Evolutionary conservation across 2,888 invertebrate species (phyloP).

Genomic region (Electrophaes corylata): DNA sequence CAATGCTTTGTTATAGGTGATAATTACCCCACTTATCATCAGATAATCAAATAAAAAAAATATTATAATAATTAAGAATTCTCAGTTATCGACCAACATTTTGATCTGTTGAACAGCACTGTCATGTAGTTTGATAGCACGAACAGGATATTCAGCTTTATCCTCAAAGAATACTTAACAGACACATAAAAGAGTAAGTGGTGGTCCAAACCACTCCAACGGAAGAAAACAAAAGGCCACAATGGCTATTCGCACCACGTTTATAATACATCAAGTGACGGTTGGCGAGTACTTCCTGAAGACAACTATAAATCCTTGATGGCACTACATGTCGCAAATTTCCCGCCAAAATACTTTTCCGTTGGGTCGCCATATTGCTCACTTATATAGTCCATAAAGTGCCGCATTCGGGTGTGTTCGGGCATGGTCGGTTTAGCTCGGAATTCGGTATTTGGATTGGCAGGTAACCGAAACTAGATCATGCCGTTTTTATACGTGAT

Average conservation of each 20-base stretch:
- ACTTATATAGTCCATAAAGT: slow-evolving; percentile 67
- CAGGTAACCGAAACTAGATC: slow-evolving; percentile 38
- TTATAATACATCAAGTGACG: slow-evolving; percentile 27
- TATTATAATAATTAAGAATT: too few species aligned
- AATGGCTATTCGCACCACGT: slow-evolving; percentile 25
- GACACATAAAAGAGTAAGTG: slow-evolving; percentile 25
- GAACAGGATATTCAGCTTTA: slow-evolving; percentile 4
- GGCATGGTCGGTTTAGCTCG: slow-evolving; percentile 23
- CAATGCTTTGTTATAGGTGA: too few species aligned
- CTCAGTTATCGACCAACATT: not conserved
- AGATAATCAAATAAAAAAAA: too few species aligned
- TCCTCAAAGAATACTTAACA: slow-evolving; percentile 20
- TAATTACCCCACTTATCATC: too few species aligned
- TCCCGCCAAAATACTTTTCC: slow-evolving; percentile 54
- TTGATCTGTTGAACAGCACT: not conserved
- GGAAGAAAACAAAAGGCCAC: slow-evolving; percentile 25
- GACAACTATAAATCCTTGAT: slow-evolving; percentile 36
- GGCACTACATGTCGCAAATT: slow-evolving; percentile 30
- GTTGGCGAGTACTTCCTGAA: slow-evolving; percentile 18
- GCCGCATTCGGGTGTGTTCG: slow-evolving; percentile 44
- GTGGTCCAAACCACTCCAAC: slow-evolving; percentile 10
- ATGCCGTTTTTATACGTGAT: slow-evolving; percentile 30
- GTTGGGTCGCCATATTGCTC: slow-evolving; percentile 60
- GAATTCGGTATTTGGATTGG: slow-evolving; percentile 28
- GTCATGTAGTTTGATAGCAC: not conserved